These are phyloP conservation scores for Artibeus lituratus DNA, from an alignment of 2,797 vertebrate species.

Conservation along the genomic window DNA sequence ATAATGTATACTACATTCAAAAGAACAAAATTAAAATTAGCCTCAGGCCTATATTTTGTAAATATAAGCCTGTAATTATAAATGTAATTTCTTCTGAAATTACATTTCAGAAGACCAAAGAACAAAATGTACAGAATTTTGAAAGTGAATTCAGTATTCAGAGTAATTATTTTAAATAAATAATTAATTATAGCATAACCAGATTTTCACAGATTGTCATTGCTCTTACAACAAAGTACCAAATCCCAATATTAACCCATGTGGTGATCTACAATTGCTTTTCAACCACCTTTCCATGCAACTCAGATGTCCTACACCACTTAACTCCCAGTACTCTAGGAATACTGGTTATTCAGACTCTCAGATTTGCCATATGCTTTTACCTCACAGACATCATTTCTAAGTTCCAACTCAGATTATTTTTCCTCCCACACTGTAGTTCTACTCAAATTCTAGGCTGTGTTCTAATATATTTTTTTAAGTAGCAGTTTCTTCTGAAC, in stretches of 20 bases:
- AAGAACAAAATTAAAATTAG: constrained; percentile 16
- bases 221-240: not conserved
- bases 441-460: not conserved
- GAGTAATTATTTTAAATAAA: not conserved
- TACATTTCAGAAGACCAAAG: not conserved
- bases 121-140: constrained; percentile 7
- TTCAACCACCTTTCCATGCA: not conserved
- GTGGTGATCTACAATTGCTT: not conserved
- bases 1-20: not conserved
- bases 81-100: no score
- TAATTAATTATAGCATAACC: not conserved
- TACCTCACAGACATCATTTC: not conserved
- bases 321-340: not conserved
- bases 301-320: not conserved
- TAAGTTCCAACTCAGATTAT: not conserved
- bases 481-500: not conserved
- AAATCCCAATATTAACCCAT: not conserved
- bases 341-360: not conserved
- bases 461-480: not conserved
- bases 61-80: no score
- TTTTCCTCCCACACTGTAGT: not conserved
- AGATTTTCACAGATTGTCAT: not conserved
- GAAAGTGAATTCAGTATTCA: not conserved
- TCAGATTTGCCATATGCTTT: not conserved
- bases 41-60: constrained; percentile 20